Evolutionary conservation across 2,797 vertebrate species (phyloP).

Genomic region (Oreortyx pictus): DNA sequence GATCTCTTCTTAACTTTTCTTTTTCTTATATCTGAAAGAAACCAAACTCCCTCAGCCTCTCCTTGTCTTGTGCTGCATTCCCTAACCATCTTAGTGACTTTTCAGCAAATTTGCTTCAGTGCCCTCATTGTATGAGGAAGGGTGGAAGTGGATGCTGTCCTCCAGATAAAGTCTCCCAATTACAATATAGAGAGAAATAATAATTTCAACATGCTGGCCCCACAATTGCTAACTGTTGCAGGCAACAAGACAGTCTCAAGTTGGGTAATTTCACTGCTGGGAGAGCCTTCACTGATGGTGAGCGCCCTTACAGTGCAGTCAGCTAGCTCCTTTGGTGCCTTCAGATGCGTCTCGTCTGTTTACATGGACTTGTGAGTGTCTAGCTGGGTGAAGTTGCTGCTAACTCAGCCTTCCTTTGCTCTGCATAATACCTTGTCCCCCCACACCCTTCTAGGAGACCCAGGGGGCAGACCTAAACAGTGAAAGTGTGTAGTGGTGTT

Average conservation of each 20-base stretch:
- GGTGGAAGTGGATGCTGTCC: neutral
- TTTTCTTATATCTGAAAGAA: neutral
- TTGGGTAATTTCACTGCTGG: neutral
- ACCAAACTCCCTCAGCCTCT: neutral
- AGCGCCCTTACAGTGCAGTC: neutral
- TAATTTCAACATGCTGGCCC: neutral
- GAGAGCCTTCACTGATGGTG: rapidly evolving
- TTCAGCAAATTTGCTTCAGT: neutral
- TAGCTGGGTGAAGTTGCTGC: neutral
- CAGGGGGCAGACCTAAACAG: rapidly evolving
- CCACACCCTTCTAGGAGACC: neutral
- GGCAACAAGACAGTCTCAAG: neutral
- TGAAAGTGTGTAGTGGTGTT: neutral
- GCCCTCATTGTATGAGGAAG: neutral
- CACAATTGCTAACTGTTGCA: neutral
- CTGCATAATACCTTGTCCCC: neutral
- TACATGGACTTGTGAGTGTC: neutral
- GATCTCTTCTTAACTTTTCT: neutral
- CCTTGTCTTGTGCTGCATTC: neutral
- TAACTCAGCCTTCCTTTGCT: neutral
- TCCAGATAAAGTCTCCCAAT: neutral
- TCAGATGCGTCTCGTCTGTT: neutral
- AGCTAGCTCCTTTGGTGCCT: neutral
- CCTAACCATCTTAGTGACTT: neutral
- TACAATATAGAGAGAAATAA: neutral